Conservation (phyloP, 2,113 vertebrate genomes). For the Sylvietta virens region DNA sequence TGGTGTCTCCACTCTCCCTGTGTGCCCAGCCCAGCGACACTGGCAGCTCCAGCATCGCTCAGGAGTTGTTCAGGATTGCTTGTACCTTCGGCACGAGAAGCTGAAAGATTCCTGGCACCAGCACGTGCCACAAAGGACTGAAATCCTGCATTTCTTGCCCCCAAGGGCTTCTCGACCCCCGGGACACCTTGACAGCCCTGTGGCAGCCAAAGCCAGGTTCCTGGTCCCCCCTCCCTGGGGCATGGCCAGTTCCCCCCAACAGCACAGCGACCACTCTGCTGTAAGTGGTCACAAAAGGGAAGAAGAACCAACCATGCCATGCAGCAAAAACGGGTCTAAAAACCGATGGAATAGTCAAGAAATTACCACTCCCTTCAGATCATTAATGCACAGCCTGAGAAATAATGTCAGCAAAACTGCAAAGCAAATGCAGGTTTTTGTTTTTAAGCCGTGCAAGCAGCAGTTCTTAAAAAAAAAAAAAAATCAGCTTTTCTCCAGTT, state of each 20-base stretch:
- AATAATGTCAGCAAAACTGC: neutral
- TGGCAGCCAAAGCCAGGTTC: neutral
- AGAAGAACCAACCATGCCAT: neutral
- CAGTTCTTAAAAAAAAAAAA: neutral
- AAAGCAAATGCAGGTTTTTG: neutral
- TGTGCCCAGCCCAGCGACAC: neutral
- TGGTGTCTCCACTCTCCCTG: neutral
- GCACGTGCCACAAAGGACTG: neutral
- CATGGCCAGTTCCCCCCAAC: neutral
- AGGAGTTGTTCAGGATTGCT: fast-evolving
- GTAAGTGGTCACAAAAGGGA: neutral
- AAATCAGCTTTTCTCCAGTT: neutral
- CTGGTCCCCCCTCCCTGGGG: fast-evolving
- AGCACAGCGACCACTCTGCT: fast-evolving
- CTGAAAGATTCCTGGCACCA: neutral
- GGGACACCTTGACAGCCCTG: neutral
- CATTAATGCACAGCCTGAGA: neutral
- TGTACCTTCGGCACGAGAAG: neutral
- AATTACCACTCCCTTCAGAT: neutral
- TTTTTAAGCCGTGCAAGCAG: neutral
- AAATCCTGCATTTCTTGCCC: neutral
- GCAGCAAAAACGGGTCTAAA: neutral
- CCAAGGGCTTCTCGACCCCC: neutral
- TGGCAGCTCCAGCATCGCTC: neutral
- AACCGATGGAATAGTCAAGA: neutral